These are phyloP conservation scores for Acleris emargana DNA, from an alignment of 2,888 invertebrate species.

Conservation along the genomic window DNA sequence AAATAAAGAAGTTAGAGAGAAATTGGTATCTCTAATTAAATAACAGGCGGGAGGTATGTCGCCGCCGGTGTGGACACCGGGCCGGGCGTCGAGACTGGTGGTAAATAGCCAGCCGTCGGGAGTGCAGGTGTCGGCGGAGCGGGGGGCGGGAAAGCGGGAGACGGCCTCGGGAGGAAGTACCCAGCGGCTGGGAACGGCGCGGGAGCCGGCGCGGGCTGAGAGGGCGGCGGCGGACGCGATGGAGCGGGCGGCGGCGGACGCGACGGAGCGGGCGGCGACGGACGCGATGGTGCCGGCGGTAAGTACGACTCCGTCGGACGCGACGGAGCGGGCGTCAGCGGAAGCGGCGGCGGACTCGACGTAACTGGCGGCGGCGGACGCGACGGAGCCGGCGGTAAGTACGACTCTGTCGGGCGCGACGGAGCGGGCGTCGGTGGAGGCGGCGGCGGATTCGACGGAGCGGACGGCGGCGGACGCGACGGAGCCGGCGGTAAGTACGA, in stretches of 20 bases:
- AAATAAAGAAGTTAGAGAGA: neutral
- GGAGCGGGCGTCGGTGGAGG: conserved; percentile 42
- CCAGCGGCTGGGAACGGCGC: conserved; percentile 42
- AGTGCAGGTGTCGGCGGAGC: conserved; percentile 25
- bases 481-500: conserved; percentile 53
- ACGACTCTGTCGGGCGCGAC: conserved; percentile 48
- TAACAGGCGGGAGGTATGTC: conserved; percentile 67
- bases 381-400: conserved; percentile 50
- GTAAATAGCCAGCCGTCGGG: conserved; percentile 49
- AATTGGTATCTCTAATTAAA: conserved; percentile 42
- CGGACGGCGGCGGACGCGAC: conserved; percentile 40
- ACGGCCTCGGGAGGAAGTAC: conserved; percentile 46
- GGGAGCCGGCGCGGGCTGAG: conserved; percentile 41
- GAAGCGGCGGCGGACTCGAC: conserved; percentile 35
- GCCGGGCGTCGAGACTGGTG: conserved; percentile 46
- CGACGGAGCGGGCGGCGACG: conserved; percentile 36
- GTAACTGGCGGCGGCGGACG: conserved; percentile 43
- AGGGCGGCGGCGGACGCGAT: conserved; percentile 43
- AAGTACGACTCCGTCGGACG: conserved; percentile 52
- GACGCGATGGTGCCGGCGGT: conserved; percentile 47
- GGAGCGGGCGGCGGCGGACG: conserved; percentile 33
- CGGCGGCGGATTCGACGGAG: conserved; percentile 34
- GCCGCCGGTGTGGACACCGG: conserved; percentile 58
- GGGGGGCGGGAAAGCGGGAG: conserved; percentile 33
- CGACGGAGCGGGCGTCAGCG: conserved; percentile 46